These are phyloP conservation scores for Lonchura striata DNA, from an alignment of 2,113 vertebrate genomes.

Conservation along the genomic window DNA sequence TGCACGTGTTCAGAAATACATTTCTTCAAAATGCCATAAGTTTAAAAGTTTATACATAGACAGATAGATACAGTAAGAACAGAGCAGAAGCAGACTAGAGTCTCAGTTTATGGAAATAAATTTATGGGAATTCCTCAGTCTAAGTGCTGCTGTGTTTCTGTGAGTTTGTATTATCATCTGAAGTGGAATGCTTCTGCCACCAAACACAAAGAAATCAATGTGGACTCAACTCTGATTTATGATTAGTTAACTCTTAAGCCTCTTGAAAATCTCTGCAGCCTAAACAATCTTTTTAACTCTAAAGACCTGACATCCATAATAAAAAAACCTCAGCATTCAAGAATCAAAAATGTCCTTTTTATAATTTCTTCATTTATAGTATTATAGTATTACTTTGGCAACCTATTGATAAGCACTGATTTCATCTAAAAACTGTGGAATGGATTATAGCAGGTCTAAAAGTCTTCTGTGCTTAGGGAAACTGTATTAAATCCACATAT, in stretches of 20 bases:
- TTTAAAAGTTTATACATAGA: background rate
- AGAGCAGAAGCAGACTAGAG: background rate
- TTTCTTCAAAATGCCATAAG: background rate
- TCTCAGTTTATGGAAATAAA: background rate
- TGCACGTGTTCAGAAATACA: background rate
- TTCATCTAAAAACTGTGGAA: conserved; percentile 10
- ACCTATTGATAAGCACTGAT: background rate
- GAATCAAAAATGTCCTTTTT: conserved; percentile 32
- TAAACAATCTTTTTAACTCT: background rate
- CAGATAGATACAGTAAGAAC: background rate
- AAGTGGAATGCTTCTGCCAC: background rate
- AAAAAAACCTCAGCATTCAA: background rate
- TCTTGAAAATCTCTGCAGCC: conserved; percentile 18
- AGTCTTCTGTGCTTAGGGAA: background rate
- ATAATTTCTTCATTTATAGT: background rate
- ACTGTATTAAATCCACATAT: background rate
- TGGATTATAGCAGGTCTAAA: background rate
- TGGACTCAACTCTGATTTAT: conserved; percentile 42
- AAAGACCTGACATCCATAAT: conserved; percentile 11
- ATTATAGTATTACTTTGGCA: conserved; percentile 31
- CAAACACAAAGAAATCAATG: conserved; percentile 32
- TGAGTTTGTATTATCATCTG: background rate
- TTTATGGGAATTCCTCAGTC: background rate
- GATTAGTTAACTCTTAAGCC: conserved; percentile 18
- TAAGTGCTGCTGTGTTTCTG: background rate